Percentiles rank a stretch among this genome's conserved stretches.
These are phyloP conservation scores for Oscarella lobularis DNA, from an alignment of 37 sponge, comb jelly and placozoan genomes.

Conservation along the genomic window DNA sequence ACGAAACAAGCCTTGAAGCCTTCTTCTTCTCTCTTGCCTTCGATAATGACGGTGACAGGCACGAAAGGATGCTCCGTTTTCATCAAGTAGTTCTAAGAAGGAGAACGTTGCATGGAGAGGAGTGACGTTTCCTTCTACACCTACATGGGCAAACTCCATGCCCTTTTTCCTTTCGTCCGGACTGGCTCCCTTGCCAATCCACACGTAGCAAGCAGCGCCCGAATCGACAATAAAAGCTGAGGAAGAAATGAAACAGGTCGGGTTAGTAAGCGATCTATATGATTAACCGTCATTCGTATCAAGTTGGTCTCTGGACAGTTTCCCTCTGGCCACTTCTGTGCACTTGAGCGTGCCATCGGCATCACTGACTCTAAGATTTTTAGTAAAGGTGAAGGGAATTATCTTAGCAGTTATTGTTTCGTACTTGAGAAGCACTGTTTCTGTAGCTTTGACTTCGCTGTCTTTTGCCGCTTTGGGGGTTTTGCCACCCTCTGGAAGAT, in stretches of 20 bases:
- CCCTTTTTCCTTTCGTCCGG: constrained; percentile 11
- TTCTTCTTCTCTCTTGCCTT: no score
- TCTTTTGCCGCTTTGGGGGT: constrained; percentile 8
- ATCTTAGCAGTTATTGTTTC: no score
- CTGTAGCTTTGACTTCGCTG: neutral
- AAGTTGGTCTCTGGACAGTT: constrained; percentile 10
- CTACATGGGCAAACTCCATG: constrained; percentile 13
- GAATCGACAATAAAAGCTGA: constrained; percentile 15
- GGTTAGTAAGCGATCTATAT: neutral
- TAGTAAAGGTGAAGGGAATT: no score
- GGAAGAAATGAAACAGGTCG: neutral
- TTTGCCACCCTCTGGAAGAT: constrained; percentile 21
- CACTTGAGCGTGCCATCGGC: constrained; percentile 40
- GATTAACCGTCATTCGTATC: constrained; percentile 51
- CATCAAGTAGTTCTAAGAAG: constrained; percentile 65
- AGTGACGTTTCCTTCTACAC: neutral
- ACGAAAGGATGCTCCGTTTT: constrained; percentile 75
- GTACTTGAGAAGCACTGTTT: constrained; percentile 16
- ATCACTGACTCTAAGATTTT: constrained; percentile 79
- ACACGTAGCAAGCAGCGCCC: constrained; percentile 13
- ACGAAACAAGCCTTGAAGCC: no score
- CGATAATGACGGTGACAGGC: constrained; percentile 53
- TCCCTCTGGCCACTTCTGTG: constrained; percentile 30
- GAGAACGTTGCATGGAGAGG: neutral
- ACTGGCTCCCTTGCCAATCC: constrained; percentile 21